These are phyloP conservation scores for Carollia perspicillata DNA, from an alignment of 2,113 vertebrate genomes.

Conservation along the genomic window DNA sequence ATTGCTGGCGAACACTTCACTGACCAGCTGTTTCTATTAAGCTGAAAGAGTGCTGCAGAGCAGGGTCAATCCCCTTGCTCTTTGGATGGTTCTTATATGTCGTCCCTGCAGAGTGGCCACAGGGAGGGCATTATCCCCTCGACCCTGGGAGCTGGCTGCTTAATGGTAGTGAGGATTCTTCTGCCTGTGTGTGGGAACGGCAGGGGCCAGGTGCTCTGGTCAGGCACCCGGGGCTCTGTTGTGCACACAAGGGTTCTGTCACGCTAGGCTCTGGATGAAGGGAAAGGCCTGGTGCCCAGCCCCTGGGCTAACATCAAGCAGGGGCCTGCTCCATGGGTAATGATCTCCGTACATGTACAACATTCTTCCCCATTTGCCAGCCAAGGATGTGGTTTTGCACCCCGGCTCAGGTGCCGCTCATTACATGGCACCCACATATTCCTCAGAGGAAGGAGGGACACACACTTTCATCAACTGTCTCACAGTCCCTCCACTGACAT, in stretches of 20 bases:
- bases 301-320: neutral
- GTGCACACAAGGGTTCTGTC: neutral
- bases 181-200: neutral
- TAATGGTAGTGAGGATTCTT: conserved; percentile 68
- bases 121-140: conserved; percentile 41
- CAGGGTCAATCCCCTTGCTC: conserved; percentile 69
- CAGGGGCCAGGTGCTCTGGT: neutral
- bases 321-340: neutral
- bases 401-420: neutral
- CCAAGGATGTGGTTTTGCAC: neutral
- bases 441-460: neutral
- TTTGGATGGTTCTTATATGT: conserved; percentile 46
- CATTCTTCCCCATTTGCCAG: neutral
- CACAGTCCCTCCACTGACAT: neutral
- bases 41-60: conserved; percentile 65
- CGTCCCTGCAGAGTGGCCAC: conserved; percentile 41
- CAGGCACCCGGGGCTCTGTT: neutral
- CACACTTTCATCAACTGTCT: neutral
- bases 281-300: neutral
- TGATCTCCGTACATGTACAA: accelerated
- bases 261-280: neutral
- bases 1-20: conserved; percentile 82
- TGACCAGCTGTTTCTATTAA: conserved; percentile 86
- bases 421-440: accelerated
- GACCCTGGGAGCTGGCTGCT: neutral